Evolutionary conservation across 1,140 invertebrate species (phyloP).

Genomic region (Plutomurus gul): DNA sequence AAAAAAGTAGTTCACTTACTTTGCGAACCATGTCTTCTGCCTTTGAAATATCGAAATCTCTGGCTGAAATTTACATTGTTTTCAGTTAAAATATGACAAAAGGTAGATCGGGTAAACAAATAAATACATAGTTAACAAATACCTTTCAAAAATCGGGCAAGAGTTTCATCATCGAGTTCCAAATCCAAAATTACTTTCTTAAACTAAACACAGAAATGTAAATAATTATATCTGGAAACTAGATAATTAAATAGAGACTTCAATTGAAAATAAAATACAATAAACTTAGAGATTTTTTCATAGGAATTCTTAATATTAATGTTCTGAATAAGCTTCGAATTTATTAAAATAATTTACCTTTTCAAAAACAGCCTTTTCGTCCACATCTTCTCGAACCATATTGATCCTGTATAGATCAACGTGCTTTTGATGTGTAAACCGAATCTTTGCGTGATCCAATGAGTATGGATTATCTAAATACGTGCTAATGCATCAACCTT

Average conservation of each 20-base stretch:
- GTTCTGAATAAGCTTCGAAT: not conserved
- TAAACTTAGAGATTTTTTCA: not conserved
- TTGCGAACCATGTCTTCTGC: slow-evolving; percentile 1
- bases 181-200: not conserved
- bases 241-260: not conserved
- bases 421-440: not conserved
- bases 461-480: no score
- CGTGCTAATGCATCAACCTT: no score
- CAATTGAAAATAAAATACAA: not conserved
- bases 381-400: not conserved
- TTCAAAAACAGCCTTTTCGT: not conserved
- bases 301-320: not conserved
- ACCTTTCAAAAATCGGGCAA: not conserved
- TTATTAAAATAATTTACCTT: not conserved
- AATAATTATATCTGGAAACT: not conserved
- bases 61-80: not conserved
- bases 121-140: not conserved
- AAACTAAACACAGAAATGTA: not conserved
- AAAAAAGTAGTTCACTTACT: not conserved
- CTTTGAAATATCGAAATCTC: not conserved
- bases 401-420: not conserved
- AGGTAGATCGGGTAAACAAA: not conserved
- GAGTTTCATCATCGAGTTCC: not conserved
- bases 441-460: not conserved
- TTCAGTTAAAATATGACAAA: not conserved